Evolutionary conservation across 2,888 invertebrate species (phyloP).

Genomic region (Incurvaria masculella): DNA sequence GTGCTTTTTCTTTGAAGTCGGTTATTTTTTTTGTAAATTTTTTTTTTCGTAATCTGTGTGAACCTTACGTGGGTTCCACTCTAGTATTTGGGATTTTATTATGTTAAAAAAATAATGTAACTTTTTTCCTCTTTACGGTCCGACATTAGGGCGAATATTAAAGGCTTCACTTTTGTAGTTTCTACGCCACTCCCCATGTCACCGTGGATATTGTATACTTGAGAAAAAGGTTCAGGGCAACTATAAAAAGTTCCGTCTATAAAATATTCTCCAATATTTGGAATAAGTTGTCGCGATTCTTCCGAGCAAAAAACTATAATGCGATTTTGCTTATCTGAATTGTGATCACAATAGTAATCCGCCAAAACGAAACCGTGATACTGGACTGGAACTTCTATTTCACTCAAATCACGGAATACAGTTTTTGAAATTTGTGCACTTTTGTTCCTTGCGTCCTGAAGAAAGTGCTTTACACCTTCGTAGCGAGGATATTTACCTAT

Average conservation of each 20-base stretch:
- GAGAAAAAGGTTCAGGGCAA: conserved; percentile 6
- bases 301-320: conserved; percentile 3
- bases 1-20: too few species aligned
- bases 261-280: background rate
- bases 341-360: conserved; percentile 1
- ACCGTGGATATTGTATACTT: conserved; percentile 6
- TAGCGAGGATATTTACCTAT: conserved; percentile 2
- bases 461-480: conserved; percentile 5
- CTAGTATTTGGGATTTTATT: conserved; percentile 8
- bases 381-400: conserved; percentile 8
- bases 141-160: conserved; percentile 8
- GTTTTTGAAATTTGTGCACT: conserved; percentile 2
- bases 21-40: too few species aligned
- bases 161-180: conserved; percentile 5
- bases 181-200: conserved; percentile 6
- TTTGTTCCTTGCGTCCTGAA: conserved; percentile 5
- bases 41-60: too few species aligned
- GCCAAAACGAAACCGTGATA: conserved; percentile 8
- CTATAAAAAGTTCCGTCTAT: conserved; percentile 3
- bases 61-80: conserved; percentile 5
- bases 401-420: conserved; percentile 2
- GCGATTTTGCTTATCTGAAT: background rate
- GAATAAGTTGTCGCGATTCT: background rate
- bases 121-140: conserved; percentile 7
- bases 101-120: conserved; percentile 8